Base-by-base conservation (phyloP, 2,888 invertebrate genomes). In the Chymomyza caudatula region DNA sequence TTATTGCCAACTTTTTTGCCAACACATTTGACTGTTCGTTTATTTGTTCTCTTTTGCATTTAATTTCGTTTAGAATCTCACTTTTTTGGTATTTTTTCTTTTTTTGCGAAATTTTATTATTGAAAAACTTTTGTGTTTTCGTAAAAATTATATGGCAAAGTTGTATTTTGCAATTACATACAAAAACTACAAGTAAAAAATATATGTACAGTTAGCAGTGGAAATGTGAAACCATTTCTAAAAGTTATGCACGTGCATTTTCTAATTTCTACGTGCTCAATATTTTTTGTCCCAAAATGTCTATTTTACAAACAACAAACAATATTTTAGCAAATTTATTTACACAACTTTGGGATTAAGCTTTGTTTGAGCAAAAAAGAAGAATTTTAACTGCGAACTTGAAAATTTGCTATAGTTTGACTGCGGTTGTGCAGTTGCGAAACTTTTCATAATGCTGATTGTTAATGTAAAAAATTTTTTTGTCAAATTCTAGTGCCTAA, bases 101-200 rank as follows among this genome's bases (percentile, higher is more conserved):
- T 59, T 65, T 63, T 66, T 71, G 72, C 56, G 37, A 49, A 68
- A 78, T 85, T 79, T 74, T 72, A 71, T 77, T 82, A 82, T 82
- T 82, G 80, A 85, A 85, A 85, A 82, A 82, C 80, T 82, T 82
- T 77, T 61, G 66, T 68, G 72, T 77, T 85, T 76, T 76, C 61
- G 71, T 68, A 69, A 67, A 77, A 82, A 78, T 74, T 76, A 78
- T 82, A 79, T 73, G 83, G 65, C 65, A 77, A 82, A 76, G 77
- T 82, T 82, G 19, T 74, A 71, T 73, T 78, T 82, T 85, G 85
- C 82, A 81, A 84, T 81, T 81, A 82, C 82, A 81, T 77, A 73
- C 85, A 37, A 37, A 37, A 2, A 29, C 29, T 29, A 37, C 8
- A 37, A 37, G 1, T 1, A 37, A 37, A 11, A 37, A 11, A 4